These are phyloP conservation scores for Phrynosoma platyrhinos DNA, from an alignment of 2,113 vertebrate genomes.

Conservation along the genomic window DNA sequence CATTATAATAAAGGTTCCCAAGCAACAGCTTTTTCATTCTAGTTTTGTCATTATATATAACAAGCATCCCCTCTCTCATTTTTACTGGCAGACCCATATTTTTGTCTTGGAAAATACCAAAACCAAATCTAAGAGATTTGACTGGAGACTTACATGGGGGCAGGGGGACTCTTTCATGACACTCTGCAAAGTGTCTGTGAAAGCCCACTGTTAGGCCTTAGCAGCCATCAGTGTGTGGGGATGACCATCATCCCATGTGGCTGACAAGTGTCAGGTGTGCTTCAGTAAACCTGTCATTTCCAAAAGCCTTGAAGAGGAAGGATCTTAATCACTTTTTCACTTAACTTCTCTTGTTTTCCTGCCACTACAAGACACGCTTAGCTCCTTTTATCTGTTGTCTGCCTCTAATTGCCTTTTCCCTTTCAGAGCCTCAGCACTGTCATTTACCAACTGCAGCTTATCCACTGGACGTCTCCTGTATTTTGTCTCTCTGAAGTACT, in stretches of 20 bases:
- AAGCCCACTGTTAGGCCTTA: not conserved
- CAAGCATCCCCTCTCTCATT: not conserved
- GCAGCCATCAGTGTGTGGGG: not conserved
- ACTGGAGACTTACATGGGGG: not conserved
- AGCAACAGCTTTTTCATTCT: constrained; percentile 50
- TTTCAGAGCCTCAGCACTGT: not conserved
- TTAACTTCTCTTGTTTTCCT: constrained; percentile 15
- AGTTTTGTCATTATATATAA: not conserved
- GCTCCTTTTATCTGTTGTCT: not conserved
- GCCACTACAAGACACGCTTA: not conserved
- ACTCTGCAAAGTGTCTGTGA: not conserved
- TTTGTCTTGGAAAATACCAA: not conserved
- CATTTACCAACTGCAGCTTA: not conserved
- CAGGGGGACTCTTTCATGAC: too few relatives aligned
- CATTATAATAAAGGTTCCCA: constrained; percentile 53
- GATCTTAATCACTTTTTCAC: not conserved
- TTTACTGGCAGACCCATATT: not conserved
- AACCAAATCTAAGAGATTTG: not conserved
- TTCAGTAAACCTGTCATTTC: constrained; percentile 2
- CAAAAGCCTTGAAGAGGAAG: not conserved
- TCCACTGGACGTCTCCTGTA: not conserved
- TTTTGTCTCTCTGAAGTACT: not conserved
- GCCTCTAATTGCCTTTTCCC: not conserved
- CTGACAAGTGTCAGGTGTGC: not conserved
- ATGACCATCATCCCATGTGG: not conserved